phyloP scores from a whole-genome alignment of 2,888 invertebrate genomes.

The Scaeva pyrastri region DNA sequence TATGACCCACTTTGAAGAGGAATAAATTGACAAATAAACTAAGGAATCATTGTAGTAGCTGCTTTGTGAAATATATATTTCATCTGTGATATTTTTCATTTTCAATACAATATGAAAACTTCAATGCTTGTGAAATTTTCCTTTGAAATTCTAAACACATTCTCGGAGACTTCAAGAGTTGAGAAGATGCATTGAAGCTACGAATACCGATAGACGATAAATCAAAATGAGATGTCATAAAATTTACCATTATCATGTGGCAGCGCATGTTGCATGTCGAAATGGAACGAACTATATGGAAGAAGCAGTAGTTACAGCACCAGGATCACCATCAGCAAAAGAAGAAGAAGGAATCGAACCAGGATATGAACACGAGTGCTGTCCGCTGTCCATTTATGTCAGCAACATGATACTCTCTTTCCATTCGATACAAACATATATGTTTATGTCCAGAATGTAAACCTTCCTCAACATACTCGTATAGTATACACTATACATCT shows the following conservation, averaged over 20 bases:
- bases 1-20: no score
- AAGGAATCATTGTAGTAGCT: no score
- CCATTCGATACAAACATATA: conserved; percentile 45
- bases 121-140: conserved; percentile 4
- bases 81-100: no score
- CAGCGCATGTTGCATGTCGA: conserved; percentile 68
- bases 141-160: not conserved
- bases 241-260: conserved; percentile 72
- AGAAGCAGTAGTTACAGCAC: conserved; percentile 2
- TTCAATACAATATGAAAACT: not conserved
- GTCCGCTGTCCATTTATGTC: conserved; percentile 72
- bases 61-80: no score
- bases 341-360: conserved; percentile 40
- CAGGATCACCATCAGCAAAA: not conserved
- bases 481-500: conserved; percentile 22
- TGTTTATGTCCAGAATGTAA: conserved; percentile 5
- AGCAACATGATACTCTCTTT: conserved; percentile 66
- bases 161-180: conserved; percentile 2
- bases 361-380: conserved; percentile 68
- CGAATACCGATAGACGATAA: conserved; percentile 62
- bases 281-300: conserved; percentile 39
- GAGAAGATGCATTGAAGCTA: conserved; percentile 29
- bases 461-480: not conserved
- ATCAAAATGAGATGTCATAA: conserved; percentile 74
- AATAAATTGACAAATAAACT: no score